Evolutionary conservation across 1,140 invertebrate species (phyloP), one percentile per base, ranked within the genome.

Genomic region (Micrasema minimum): DNA sequence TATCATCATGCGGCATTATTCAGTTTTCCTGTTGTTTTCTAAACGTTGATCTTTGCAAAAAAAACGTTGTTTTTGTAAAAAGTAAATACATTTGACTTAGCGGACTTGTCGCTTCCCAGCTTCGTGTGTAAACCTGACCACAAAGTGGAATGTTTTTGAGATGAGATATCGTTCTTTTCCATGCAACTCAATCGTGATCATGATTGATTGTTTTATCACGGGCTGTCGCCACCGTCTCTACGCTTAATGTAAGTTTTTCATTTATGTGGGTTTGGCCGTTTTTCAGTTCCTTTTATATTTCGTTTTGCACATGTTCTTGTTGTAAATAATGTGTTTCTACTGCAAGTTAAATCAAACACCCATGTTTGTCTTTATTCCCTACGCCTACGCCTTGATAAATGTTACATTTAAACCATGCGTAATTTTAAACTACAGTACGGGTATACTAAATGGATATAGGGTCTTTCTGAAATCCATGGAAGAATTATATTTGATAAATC

Each of bases 231-330:
- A 76, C 77, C 80, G 82, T 79, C 79, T 78, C 72, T 61, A 65
- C 75, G 82, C 81, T 84, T 83, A 77, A 81, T 83, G 83, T 85
- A 85, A 85, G 83, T 85, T 82, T 76, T 78, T 81, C 80, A 75
- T 75, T 69, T 67, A 45, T 67, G 70, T 68, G 73, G 65, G 69
- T 41, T 74, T 76, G 71, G 71, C 71, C 45, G 66, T 72, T 18
- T 61, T 61, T n/a, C n/a, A 12, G 41, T 41, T 43, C 2, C 7
- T 41, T 61, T 61, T 20, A 61, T 41, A 20, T 62, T 62, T 45
- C 4, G 57, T 62, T 62, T 26, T 62, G 57, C 57, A 62, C 57
- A 62, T 62, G 57, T 62, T 62, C 57, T 45, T 62, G 57, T 43
- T 62, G 57, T 62, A 62, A 41, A 62, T 62, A 62, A 62, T 7